Conservation (phyloP, 1,140 invertebrate species). For the Neotoxoptera formosana region DNA sequence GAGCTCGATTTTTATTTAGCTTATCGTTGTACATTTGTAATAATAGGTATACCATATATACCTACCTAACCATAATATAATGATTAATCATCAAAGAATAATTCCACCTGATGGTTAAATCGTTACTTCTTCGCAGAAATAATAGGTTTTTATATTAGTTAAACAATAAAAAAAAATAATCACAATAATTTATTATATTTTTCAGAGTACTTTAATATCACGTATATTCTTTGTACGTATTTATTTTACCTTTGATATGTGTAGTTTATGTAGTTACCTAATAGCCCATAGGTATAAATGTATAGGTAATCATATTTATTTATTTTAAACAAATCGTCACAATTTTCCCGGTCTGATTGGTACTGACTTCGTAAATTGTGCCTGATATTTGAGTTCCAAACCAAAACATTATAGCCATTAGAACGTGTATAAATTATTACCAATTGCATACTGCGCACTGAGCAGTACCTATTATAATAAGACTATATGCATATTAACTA, state of each 20-base stretch:
- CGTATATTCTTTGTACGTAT: not conserved
- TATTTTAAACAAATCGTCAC: not conserved
- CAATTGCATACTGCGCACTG: constrained; percentile 4
- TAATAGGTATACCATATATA: no score
- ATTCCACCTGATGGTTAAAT: not conserved
- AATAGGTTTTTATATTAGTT: not conserved
- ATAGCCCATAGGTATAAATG: no score
- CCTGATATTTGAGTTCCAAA: not conserved
- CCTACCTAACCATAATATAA: not conserved
- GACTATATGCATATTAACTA: not conserved
- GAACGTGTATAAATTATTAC: not conserved
- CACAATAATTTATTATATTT: not conserved
- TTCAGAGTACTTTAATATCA: not conserved
- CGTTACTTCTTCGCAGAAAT: not conserved
- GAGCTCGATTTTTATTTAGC: not conserved
- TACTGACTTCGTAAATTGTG: not conserved
- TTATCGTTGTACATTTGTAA: not conserved
- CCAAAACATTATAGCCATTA: not conserved
- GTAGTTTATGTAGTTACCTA: not conserved
- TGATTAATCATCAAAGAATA: not conserved
- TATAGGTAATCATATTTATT: not conserved
- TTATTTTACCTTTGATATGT: not conserved
- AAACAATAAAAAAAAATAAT: not conserved
- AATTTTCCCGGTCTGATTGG: not conserved
- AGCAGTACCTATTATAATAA: constrained; percentile 6